These are phyloP conservation scores for Mus spretus DNA, from an alignment of 2,797 vertebrate species.

Conservation along the genomic window DNA sequence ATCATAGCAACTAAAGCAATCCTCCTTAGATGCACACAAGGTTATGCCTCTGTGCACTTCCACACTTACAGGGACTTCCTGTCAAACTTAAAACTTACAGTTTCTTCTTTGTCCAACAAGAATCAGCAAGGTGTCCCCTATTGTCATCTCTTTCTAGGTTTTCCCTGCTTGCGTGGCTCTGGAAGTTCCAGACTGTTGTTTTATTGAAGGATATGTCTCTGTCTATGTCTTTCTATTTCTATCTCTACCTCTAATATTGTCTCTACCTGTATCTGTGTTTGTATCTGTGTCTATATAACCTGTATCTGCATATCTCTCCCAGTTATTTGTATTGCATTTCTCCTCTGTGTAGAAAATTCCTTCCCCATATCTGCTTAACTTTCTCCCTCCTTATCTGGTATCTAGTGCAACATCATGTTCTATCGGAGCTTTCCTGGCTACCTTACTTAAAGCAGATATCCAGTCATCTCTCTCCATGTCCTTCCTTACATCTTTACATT, in stretches of 20 bases:
- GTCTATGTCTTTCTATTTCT: not conserved
- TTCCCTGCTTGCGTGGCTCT: not conserved
- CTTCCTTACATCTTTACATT: not conserved
- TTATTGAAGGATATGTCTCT: not conserved
- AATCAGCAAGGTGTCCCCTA: not conserved
- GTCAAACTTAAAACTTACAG: not conserved
- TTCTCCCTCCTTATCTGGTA: not conserved
- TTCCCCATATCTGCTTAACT: not conserved
- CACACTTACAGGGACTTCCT: not conserved
- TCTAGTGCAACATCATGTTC: not conserved
- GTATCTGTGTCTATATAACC: not conserved
- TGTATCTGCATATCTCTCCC: not conserved
- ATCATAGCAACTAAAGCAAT: not conserved
- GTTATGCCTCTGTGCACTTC: not conserved
- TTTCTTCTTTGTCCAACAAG: not conserved
- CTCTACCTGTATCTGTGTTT: not conserved
- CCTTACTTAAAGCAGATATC: not conserved
- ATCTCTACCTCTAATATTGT: not conserved
- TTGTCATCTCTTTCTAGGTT: not conserved
- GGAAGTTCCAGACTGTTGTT: not conserved
- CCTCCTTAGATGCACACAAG: not conserved
- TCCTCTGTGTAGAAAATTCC: not conserved
- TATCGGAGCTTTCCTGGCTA: not conserved
- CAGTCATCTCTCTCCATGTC: not conserved
- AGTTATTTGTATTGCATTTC: not conserved